Percentiles rank a stretch among this genome's conserved stretches.
Evolutionary conservation across 1,140 invertebrate genomes (phyloP).

Genomic region (Lasioglossum baleicum): DNA sequence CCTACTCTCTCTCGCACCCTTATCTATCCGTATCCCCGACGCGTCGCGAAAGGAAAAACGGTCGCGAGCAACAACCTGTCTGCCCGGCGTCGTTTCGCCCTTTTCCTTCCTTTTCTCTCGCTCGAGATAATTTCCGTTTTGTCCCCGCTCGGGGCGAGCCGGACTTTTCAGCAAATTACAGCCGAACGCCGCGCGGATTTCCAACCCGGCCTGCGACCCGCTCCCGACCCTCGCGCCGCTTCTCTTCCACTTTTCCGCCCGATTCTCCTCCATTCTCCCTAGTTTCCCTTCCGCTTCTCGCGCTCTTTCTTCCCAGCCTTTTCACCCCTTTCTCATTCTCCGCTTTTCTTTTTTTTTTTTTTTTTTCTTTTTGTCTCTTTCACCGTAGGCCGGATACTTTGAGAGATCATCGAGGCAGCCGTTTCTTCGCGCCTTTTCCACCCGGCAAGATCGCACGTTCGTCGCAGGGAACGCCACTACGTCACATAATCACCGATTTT

Average conservation of each 20-base stretch:
- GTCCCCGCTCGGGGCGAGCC: no score
- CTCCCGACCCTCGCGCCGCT: no score
- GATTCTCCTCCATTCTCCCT: no score
- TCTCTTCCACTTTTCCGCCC: no score
- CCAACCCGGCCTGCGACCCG: background rate
- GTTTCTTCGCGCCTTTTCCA: background rate
- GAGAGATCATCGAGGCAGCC: slow-evolving; percentile 11
- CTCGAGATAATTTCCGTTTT: slow-evolving; percentile 19
- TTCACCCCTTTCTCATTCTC: background rate
- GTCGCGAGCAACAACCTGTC: background rate
- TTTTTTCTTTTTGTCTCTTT: no score
- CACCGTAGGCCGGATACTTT: background rate
- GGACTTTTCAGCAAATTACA: no score
- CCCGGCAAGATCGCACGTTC: slow-evolving; percentile 28
- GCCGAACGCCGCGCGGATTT: no score
- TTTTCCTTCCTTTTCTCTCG: slow-evolving; percentile 1
- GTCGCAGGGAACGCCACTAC: slow-evolving; percentile 64
- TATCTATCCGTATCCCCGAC: no score
- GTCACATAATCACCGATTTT: slow-evolving; percentile 62
- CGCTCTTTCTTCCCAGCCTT: no score
- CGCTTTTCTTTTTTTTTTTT: no score
- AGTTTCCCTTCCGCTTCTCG: no score
- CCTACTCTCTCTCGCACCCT: no score
- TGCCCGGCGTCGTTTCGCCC: background rate
- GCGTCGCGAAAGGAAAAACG: background rate